These are phyloP conservation scores for Misgurnus mizolepis DNA, from an alignment of 2,113 vertebrate species.

Conservation along the genomic window DNA sequence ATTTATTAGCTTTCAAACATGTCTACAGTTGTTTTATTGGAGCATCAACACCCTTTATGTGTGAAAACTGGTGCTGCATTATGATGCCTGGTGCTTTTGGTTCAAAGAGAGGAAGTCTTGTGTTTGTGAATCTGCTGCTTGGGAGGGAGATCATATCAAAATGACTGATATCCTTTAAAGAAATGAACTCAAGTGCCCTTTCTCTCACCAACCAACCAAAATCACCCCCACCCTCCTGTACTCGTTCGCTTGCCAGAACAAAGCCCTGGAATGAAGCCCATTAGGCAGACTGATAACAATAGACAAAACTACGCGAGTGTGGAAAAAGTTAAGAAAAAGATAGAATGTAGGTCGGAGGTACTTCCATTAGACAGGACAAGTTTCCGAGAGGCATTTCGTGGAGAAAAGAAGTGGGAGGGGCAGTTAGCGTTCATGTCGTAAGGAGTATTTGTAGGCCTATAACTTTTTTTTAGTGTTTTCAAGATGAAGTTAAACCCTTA, in stretches of 20 bases:
- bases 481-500: no score
- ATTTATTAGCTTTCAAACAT: constrained; percentile 44
- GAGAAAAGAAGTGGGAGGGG: background rate
- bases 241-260: constrained; percentile 45
- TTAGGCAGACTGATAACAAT: constrained; percentile 55
- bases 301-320: constrained; percentile 46
- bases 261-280: constrained; percentile 51
- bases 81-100: constrained; percentile 5
- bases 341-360: constrained; percentile 7
- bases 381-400: background rate
- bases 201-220: constrained; percentile 58
- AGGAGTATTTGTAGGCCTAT: no score
- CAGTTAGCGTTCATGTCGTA: background rate
- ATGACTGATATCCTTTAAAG: constrained; percentile 73
- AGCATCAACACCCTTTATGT: constrained; percentile 24
- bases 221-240: constrained; percentile 37
- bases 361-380: constrained; percentile 6
- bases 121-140: constrained; percentile 53
- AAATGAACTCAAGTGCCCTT: constrained; percentile 79
- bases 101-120: constrained; percentile 30
- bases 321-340: constrained; percentile 28
- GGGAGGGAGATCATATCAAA: constrained; percentile 65
- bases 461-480: no score
- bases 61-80: constrained; percentile 10
- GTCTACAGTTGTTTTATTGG: constrained; percentile 41